phyloP scores from a whole-genome alignment of 2,113 vertebrate genomes.

The Dolichallabes microphthalmus region DNA sequence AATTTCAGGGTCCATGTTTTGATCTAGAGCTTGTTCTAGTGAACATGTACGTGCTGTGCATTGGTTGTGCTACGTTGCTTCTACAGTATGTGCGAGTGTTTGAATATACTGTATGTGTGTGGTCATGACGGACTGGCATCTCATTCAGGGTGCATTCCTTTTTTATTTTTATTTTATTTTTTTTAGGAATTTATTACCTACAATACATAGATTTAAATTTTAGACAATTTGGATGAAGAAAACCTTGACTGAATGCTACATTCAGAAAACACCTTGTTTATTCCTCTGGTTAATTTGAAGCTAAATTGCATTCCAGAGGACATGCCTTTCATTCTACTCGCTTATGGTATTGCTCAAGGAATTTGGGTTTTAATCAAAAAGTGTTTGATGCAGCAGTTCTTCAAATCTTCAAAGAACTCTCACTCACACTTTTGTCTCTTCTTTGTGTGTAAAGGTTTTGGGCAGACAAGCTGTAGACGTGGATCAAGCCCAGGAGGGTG shows the following conservation, averaged over 20 bases:
- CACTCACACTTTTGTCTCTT: not conserved
- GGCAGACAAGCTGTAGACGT: slow-evolving; percentile 32
- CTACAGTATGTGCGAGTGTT: not conserved
- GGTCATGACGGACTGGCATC: not conserved
- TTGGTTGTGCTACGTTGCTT: not conserved
- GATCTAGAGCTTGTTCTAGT: not conserved
- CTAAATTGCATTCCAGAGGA: not conserved
- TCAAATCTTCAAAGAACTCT: too few species aligned
- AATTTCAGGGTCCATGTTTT: not conserved
- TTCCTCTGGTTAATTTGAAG: not conserved
- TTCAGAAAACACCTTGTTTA: not conserved
- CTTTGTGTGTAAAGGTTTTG: slow-evolving; percentile 17
- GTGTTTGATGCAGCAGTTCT: not conserved
- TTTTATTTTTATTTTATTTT: not conserved
- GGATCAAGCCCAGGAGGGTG: slow-evolving; percentile 38
- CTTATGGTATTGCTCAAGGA: not conserved
- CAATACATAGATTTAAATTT: not conserved
- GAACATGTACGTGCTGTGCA: not conserved
- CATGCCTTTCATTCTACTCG: not conserved
- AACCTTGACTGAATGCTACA: not conserved
- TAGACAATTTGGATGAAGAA: not conserved
- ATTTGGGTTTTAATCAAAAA: not conserved
- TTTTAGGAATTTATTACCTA: not conserved
- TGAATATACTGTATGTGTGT: not conserved
- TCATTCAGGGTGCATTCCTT: not conserved